Evolutionary conservation across 1,140 invertebrate species (phyloP), one percentile per base, ranked within the genome.

Genomic region (Melipona quadrifasciata): DNA sequence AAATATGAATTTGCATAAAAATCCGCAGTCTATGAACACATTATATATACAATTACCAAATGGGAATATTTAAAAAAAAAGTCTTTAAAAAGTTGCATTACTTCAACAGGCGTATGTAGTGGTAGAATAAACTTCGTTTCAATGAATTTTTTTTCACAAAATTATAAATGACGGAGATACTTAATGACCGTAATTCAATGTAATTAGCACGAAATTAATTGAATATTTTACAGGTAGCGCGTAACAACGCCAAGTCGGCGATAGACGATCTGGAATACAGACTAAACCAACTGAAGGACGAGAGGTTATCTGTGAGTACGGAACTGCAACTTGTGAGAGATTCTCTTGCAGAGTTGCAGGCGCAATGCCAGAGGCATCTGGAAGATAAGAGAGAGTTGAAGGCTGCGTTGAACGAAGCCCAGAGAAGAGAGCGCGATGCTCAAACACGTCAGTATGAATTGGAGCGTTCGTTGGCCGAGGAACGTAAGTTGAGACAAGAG

Each of bases 201-300:
- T n/a, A 61, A 61, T 24, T 47, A 12, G 3, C 24, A 61, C n/a
- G 0, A 21, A 27, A 64, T 47, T 39, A 65, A 64, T 77, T 61
- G 6, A 64, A 51, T 39, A 47, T n/a, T 24, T 90, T 91, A 39
- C 84, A 96, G 95, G 95, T 97, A 58, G 96, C 96, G 0, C 96
- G 97, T 88, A 98, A 97, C 89, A 98, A 97, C 93, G 97, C 98
- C 21, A 98, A 98, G 92, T 97, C 96, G 11, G 96, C 97, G 21
- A 95, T 98, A 68, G 96, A 96, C 17, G 97, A 98, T 89, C 93
- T 98, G 73, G 97, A 99, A 91, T 97, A 97, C 90, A 96, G 97
- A 85, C 92, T 97, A 51, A 96, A 97, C 74, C 96, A 97, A 90
- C 88, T 97, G 73, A 96, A 96, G 31, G 96, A 96, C 39, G 98